Percentiles rank a stretch among this genome's conserved stretches.
These are phyloP conservation scores for Characodon lateralis DNA, from an alignment of 2,797 vertebrate genomes.

Conservation along the genomic window DNA sequence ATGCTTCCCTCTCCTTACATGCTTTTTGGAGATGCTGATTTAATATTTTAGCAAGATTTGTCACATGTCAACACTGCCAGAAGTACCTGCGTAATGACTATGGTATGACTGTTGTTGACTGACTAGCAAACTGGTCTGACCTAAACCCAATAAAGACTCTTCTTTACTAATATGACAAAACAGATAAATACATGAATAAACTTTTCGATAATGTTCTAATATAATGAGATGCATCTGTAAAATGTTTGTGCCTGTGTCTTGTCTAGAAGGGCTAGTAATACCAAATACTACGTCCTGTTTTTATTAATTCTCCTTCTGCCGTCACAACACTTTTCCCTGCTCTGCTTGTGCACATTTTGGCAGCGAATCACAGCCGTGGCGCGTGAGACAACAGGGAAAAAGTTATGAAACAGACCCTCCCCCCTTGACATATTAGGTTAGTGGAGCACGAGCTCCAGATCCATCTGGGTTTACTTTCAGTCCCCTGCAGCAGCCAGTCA, in stretches of 20 bases:
- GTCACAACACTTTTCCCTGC: not conserved
- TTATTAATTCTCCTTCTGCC: not conserved
- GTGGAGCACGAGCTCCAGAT: slow-evolving; percentile 33
- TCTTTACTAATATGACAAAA: not conserved
- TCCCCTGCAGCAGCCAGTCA: slow-evolving; percentile 1
- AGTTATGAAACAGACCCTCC: not conserved
- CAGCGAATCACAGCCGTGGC: not conserved
- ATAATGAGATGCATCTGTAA: too few relatives aligned
- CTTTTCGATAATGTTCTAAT: not conserved
- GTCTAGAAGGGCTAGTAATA: not conserved
- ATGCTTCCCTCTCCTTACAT: not conserved
- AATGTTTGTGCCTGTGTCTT: not conserved
- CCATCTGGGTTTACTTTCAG: slow-evolving; percentile 29
- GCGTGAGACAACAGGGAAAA: not conserved
- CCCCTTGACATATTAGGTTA: slow-evolving; percentile 42
- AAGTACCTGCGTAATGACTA: not conserved
- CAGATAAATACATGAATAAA: not conserved
- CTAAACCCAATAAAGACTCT: not conserved
- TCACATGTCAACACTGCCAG: not conserved
- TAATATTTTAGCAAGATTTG: not conserved
- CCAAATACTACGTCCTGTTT: not conserved
- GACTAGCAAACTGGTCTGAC: not conserved
- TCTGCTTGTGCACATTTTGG: not conserved
- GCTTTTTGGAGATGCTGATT: not conserved
- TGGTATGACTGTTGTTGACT: too few relatives aligned